Evolutionary conservation across 2,888 invertebrate species (phyloP).

Genomic region (Xanthostigma xanthostigma): DNA sequence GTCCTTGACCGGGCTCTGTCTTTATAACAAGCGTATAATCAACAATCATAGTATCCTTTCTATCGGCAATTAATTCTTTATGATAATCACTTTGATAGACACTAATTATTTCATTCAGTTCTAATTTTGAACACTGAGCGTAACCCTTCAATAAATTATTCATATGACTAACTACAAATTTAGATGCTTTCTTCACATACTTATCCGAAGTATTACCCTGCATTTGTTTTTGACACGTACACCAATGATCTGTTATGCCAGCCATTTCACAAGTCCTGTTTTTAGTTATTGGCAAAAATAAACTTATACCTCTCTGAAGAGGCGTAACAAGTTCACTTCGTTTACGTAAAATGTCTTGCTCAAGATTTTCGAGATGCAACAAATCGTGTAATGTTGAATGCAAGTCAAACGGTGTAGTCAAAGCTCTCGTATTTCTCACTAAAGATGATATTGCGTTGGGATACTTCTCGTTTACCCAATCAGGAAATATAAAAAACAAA

Average conservation of each 20-base stretch:
- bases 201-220: constrained; percentile 37
- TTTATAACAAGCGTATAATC: constrained; percentile 49
- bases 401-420: constrained; percentile 77
- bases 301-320: constrained; percentile 48
- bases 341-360: constrained; percentile 26
- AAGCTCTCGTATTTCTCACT: constrained; percentile 43
- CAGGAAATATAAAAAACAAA: constrained; percentile 55
- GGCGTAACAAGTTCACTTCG: constrained; percentile 26
- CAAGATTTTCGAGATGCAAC: constrained; percentile 32
- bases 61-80: constrained; percentile 23
- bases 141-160: constrained; percentile 45
- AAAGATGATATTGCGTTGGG: constrained; percentile 48
- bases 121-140: constrained; percentile 48
- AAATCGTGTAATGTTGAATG: constrained; percentile 65
- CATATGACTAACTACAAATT: constrained; percentile 44
- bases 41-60: constrained; percentile 29
- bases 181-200: constrained; percentile 40
- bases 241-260: constrained; percentile 71
- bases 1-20: constrained; percentile 49
- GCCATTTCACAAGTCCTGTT: constrained; percentile 64
- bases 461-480: constrained; percentile 49
- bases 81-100: constrained; percentile 45
- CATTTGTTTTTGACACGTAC: constrained; percentile 62
- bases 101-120: constrained; percentile 43
- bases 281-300: constrained; percentile 57